A percentile compares a stretch with the other conserved stretches of the same genome.
Conservation (phyloP, 2,113 vertebrate species). For the Tragelaphus imberbis region DNA sequence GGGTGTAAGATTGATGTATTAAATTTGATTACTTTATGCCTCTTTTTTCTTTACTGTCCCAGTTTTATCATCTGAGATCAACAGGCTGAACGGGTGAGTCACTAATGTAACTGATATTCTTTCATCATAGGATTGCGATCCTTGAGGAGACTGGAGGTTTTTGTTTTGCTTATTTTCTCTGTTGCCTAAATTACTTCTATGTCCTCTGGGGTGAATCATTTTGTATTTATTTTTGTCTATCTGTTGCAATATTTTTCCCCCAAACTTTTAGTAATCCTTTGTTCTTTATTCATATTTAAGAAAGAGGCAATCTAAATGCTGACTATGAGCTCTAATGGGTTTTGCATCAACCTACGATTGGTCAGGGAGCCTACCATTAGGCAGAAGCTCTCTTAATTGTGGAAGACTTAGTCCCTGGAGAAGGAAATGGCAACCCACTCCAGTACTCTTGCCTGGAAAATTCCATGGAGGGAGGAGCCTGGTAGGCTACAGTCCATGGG, state of each 20-base stretch:
- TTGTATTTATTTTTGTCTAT: not conserved
- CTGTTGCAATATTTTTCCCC: not conserved
- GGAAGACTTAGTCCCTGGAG: not conserved
- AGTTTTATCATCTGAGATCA: not conserved
- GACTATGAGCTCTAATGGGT: not conserved
- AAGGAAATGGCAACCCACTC: too few species aligned
- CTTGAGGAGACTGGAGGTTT: not conserved
- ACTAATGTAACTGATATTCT: not conserved
- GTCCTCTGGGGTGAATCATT: not conserved
- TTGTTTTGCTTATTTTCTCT: not conserved
- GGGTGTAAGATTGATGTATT: not conserved
- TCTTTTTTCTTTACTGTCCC: not conserved
- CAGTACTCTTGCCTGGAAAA: too few species aligned
- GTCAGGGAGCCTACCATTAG: not conserved
- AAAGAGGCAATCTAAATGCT: not conserved
- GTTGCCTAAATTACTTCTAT: not conserved
- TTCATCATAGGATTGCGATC: not conserved
- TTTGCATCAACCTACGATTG: not conserved
- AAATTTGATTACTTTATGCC: not conserved
- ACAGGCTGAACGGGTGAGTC: not conserved
- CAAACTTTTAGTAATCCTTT: not conserved
- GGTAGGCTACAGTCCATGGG: too few species aligned
- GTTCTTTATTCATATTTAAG: not conserved
- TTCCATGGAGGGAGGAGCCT: too few species aligned
- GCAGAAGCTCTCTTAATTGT: not conserved